Percentiles rank a stretch among this genome's conserved stretches.
Evolutionary conservation across 2,888 invertebrate genomes (phyloP).

Genomic region (Tetragnatha montana): DNA sequence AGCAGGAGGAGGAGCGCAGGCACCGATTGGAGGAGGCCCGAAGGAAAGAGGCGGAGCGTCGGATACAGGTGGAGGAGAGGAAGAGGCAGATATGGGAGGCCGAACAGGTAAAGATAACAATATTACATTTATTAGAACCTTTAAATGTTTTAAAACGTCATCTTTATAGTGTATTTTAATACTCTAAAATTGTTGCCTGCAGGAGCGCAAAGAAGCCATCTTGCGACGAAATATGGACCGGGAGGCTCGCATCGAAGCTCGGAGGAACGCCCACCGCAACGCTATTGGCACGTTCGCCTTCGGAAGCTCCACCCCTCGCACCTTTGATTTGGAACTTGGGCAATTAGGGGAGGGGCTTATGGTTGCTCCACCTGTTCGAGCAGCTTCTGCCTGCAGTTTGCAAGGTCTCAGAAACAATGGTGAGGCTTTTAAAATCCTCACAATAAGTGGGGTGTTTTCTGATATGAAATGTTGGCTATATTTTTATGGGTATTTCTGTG

Average conservation of each 20-base stretch:
- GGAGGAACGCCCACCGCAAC: conserved; percentile 85
- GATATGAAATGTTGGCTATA: too few relatives aligned
- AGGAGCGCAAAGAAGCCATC: conserved; percentile 89
- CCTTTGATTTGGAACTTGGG: conserved; percentile 75
- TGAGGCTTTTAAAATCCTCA: conserved; percentile 14
- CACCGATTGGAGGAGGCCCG: conserved; percentile 89
- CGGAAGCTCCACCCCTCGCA: conserved; percentile 92
- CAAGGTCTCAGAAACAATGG: conserved; percentile 61
- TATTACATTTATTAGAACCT: too few relatives aligned
- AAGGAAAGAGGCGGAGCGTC: conserved; percentile 80
- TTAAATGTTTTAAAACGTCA: background rate
- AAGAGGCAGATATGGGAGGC: conserved; percentile 92
- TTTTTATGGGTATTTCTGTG: too few relatives aligned
- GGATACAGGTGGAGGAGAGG: conserved; percentile 87
- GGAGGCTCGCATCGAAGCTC: conserved; percentile 87
- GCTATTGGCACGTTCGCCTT: conserved; percentile 87
- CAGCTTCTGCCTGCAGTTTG: conserved; percentile 65
- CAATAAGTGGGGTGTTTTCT: too few relatives aligned
- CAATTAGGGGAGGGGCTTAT: conserved; percentile 79
- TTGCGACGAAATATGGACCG: conserved; percentile 90
- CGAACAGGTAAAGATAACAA: conserved; percentile 77
- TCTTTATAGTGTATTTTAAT: background rate
- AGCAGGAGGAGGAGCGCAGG: conserved; percentile 89
- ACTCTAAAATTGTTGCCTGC: conserved; percentile 70
- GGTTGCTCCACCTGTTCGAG: conserved; percentile 44